Evolutionary conservation across 2,113 vertebrate species (phyloP).

Genomic region (Pachypanchax playfairii): DNA sequence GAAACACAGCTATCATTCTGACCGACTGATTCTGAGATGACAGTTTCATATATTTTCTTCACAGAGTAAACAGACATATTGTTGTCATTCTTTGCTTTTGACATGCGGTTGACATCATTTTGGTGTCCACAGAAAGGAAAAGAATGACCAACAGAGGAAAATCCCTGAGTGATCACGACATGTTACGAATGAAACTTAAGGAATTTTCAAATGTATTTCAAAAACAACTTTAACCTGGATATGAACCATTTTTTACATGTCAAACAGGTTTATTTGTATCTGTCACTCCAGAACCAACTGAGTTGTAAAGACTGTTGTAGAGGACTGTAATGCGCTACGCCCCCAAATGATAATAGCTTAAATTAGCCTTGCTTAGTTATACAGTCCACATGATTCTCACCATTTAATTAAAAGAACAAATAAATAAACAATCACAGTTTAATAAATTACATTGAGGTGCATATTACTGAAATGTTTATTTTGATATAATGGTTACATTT

Average conservation of each 20-base stretch:
- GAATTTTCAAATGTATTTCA: constrained; percentile 21
- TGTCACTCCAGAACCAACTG: too few species aligned
- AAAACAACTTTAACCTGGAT: constrained; percentile 13
- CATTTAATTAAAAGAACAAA: too few species aligned
- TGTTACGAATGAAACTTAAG: constrained; percentile 23
- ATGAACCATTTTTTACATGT: constrained; percentile 1
- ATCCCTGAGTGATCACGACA: constrained; percentile 34
- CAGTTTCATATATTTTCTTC: constrained; percentile 56
- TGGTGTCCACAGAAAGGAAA: constrained; percentile 5
- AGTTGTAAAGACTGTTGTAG: too few species aligned
- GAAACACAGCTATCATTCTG: constrained; percentile 64
- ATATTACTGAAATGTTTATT: too few species aligned
- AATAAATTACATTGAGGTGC: too few species aligned
- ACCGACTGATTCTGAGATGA: constrained; percentile 53
- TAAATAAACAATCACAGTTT: too few species aligned
- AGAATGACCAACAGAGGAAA: constrained; percentile 2
- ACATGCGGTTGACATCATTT: constrained; percentile 39
- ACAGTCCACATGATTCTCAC: too few species aligned
- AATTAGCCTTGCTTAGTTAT: too few species aligned
- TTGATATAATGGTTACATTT: too few species aligned
- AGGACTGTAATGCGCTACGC: too few species aligned
- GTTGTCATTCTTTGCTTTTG: constrained; percentile 46
- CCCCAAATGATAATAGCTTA: too few species aligned
- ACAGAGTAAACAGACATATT: constrained; percentile 43
- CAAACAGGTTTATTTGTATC: too few species aligned